These are phyloP conservation scores for Mungos mungo DNA, from an alignment of 2,113 vertebrate genomes.

Conservation along the genomic window DNA sequence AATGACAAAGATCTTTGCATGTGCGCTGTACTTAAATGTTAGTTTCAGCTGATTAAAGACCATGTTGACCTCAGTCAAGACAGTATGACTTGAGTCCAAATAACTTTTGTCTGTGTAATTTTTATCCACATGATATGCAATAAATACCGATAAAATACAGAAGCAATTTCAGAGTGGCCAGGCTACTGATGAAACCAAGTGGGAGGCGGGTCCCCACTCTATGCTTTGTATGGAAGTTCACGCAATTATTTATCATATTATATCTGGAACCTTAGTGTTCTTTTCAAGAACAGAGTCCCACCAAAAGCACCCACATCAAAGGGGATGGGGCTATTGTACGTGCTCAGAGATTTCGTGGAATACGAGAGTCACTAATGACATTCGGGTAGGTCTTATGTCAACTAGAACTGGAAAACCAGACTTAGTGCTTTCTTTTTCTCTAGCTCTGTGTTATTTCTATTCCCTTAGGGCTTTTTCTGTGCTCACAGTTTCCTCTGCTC, in stretches of 20 bases:
- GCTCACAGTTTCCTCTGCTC: neutral
- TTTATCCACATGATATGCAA: neutral
- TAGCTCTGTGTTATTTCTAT: neutral
- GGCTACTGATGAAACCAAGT: neutral
- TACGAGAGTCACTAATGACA: neutral
- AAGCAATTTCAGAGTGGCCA: neutral
- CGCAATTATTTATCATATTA: neutral
- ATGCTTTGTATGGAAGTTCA: neutral
- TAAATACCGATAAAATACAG: neutral
- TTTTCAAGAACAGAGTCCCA: constrained; percentile 15
- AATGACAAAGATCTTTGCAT: neutral
- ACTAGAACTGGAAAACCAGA: neutral
- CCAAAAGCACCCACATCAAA: neutral
- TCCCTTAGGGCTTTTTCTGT: neutral
- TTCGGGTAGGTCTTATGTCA: neutral
- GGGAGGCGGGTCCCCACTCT: neutral
- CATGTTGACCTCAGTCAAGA: neutral
- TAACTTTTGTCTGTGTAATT: neutral
- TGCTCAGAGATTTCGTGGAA: neutral
- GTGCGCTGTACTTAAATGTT: neutral
- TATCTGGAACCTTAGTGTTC: neutral
- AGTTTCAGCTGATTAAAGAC: constrained; percentile 17
- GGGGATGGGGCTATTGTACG: no score
- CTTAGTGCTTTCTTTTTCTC: neutral
- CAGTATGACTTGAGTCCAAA: neutral